Percentiles rank a stretch among this genome's conserved stretches.
These are phyloP conservation scores for Yponomeuta sedellus DNA, from an alignment of 2,888 invertebrate species.

Conservation along the genomic window DNA sequence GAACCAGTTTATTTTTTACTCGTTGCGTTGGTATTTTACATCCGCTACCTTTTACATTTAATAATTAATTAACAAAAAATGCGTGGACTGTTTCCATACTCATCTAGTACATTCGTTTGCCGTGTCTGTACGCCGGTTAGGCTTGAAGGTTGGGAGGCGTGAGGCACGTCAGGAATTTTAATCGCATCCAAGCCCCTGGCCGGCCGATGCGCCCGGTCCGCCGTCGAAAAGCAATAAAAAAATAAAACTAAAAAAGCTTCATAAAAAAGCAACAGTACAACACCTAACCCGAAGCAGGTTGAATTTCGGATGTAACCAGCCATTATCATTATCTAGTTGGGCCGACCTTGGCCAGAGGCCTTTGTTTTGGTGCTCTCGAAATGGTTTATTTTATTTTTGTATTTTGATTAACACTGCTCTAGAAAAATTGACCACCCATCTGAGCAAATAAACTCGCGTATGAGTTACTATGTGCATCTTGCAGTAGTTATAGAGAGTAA, in stretches of 20 bases:
- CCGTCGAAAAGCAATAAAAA: slow-evolving; percentile 53
- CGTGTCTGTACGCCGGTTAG: slow-evolving; percentile 43
- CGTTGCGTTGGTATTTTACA: not conserved
- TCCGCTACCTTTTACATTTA: not conserved
- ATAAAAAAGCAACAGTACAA: slow-evolving; percentile 26
- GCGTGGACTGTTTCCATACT: not conserved
- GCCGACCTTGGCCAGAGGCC: slow-evolving; percentile 21
- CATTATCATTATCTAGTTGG: slow-evolving; percentile 50
- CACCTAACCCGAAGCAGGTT: slow-evolving; percentile 45
- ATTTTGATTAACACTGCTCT: not conserved
- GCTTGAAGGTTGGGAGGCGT: slow-evolving; percentile 56
- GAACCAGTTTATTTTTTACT: not conserved
- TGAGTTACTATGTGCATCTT: not conserved
- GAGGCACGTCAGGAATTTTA: slow-evolving; percentile 72
- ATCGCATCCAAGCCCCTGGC: slow-evolving; percentile 66
- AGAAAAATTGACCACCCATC: no score
- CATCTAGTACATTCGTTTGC: slow-evolving; percentile 24
- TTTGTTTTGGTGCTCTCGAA: slow-evolving; percentile 20
- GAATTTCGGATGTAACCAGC: slow-evolving; percentile 52
- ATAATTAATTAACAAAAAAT: not conserved
- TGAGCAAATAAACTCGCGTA: not conserved
- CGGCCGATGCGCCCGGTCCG: slow-evolving; percentile 29
- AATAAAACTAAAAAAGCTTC: slow-evolving; percentile 3
- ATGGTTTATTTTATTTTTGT: not conserved
- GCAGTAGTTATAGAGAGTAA: not conserved